Percentiles rank a stretch among this genome's conserved stretches.
phyloP scores from a whole-genome alignment of 37 sponge, comb jelly and placozoan species.

The Hexactinellida sp. region DNA sequence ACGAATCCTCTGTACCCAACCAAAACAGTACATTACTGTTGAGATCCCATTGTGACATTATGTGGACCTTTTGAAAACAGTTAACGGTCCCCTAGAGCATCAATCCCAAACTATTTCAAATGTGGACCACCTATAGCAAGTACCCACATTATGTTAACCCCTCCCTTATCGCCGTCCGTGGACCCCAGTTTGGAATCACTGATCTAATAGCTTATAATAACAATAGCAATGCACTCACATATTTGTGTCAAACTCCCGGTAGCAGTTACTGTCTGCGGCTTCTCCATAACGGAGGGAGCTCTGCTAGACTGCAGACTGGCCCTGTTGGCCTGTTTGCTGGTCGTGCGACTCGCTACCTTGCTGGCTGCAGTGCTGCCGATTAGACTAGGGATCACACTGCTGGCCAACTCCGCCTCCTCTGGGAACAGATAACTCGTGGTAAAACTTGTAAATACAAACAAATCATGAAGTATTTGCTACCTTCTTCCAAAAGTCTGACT shows the following conservation, averaged over 20 bases:
- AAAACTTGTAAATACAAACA: background rate
- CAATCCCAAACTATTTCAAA: too few species aligned
- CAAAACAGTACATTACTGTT: too few species aligned
- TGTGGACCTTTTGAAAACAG: too few species aligned
- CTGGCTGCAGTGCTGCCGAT: background rate
- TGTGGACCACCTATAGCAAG: too few species aligned
- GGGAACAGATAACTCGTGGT: background rate
- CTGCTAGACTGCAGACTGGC: slow-evolving; percentile 3
- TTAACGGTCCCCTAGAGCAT: too few species aligned
- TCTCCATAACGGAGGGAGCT: slow-evolving; percentile 31
- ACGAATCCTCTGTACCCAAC: too few species aligned
- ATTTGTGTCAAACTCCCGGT: background rate
- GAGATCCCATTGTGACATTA: too few species aligned
- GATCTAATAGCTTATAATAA: too few species aligned
- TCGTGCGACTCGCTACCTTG: slow-evolving; percentile 20
- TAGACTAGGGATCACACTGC: slow-evolving; percentile 2
- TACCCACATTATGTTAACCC: too few species aligned
- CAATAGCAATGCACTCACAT: too few species aligned
- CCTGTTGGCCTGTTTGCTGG: slow-evolving; percentile 30
- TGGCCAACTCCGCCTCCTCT: background rate
- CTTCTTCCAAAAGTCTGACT: background rate
- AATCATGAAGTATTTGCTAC: background rate
- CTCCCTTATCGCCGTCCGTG: too few species aligned
- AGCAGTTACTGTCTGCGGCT: background rate
- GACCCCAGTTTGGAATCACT: too few species aligned